Conservation (phyloP, 2,113 vertebrate species). For the Symphodus melops region DNA sequence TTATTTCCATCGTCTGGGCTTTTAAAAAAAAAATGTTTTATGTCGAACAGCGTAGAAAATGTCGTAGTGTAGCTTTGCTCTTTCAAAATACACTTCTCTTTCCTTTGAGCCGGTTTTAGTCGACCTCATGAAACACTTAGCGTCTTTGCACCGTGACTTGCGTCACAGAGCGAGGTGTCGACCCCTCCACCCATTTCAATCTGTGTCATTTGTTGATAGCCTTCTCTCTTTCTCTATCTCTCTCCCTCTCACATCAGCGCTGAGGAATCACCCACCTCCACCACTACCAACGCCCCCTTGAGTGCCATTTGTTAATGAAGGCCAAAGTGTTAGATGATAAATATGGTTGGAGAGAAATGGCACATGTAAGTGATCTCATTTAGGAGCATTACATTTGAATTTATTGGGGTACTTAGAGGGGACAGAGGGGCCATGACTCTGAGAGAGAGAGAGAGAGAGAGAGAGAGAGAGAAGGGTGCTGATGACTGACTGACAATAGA, state of each 20-base stretch:
- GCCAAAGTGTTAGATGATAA: constrained; percentile 86
- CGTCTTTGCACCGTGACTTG: not conserved
- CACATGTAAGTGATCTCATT: constrained; percentile 87
- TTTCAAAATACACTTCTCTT: constrained; percentile 10
- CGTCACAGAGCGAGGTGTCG: constrained; percentile 42
- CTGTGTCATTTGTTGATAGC: constrained; percentile 55
- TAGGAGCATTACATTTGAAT: constrained; percentile 84
- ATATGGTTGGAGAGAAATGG: constrained; percentile 84
- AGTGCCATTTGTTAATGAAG: constrained; percentile 88
- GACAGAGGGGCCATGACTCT: constrained; percentile 78
- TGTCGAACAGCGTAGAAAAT: not conserved
- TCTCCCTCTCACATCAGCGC: constrained; percentile 44
- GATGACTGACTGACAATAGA: constrained; percentile 75
- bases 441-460: constrained; percentile 52
- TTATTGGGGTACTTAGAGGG: constrained; percentile 85
- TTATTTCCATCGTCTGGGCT: too few species aligned
- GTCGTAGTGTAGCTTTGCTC: not conserved
- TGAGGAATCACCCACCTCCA: constrained; percentile 71
- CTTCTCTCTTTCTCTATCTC: constrained; percentile 22
- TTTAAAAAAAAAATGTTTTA: too few species aligned
- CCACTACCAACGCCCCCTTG: constrained; percentile 54
- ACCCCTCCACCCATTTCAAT: constrained; percentile 35
- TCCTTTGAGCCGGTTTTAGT: constrained; percentile 8
- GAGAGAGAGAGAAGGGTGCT: constrained; percentile 57
- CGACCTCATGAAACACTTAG: constrained; percentile 42